A percentile compares a stretch with the other conserved stretches of the same genome.
Evolutionary conservation across 2,113 vertebrate species (phyloP).

Genomic region (Oceanites oceanicus): DNA sequence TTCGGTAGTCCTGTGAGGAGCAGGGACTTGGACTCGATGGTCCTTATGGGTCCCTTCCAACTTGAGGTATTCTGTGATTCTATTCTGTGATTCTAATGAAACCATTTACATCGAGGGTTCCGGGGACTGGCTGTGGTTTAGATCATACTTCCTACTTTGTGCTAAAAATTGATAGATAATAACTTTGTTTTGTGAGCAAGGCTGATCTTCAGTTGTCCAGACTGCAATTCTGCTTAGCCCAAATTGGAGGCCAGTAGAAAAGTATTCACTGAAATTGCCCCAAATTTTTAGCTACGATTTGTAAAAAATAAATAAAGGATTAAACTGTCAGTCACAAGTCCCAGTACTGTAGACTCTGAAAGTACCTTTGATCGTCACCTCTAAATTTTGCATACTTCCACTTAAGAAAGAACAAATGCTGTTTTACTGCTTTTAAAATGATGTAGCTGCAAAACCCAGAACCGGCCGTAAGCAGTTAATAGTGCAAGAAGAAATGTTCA

Average conservation of each 20-base stretch:
- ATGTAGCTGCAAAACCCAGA: background rate
- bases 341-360: background rate
- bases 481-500: constrained; percentile 27
- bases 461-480: background rate
- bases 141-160: background rate
- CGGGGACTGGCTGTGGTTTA: background rate
- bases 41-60: background rate
- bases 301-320: background rate
- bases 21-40: background rate
- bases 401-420: background rate
- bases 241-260: background rate
- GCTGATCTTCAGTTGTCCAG: background rate
- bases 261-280: background rate
- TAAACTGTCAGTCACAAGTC: background rate
- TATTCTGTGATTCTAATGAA: background rate
- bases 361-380: background rate
- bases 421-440: background rate
- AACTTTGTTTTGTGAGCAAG: background rate
- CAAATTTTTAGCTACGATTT: background rate
- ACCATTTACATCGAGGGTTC: background rate
- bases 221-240: background rate
- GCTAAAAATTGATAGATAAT: background rate
- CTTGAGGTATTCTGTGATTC: background rate
- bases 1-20: background rate
- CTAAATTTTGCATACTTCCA: background rate